Percentiles rank a stretch among this genome's conserved stretches.
Conservation (phyloP, 2,113 vertebrate genomes). For the Ancistrus triradiatus region DNA sequence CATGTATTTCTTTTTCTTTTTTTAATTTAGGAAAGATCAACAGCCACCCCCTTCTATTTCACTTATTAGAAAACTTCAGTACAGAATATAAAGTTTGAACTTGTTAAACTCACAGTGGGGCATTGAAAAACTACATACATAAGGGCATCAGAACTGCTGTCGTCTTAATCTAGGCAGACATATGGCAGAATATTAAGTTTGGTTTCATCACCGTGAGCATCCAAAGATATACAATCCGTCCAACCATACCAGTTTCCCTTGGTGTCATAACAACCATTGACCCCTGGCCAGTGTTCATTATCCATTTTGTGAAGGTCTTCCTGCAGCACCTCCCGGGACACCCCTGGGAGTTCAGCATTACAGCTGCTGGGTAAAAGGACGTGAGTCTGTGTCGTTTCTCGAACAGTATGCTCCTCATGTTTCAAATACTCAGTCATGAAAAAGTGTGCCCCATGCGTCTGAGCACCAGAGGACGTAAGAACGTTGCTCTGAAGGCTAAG, state of each 20-base stretch:
- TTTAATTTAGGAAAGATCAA: slow-evolving; percentile 52
- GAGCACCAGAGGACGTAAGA: slow-evolving; percentile 91
- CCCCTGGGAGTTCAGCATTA: slow-evolving; percentile 77
- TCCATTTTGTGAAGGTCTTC: slow-evolving; percentile 83
- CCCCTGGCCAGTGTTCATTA: slow-evolving; percentile 82
- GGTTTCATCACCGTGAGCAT: slow-evolving; percentile 91
- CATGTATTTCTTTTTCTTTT: slow-evolving; percentile 50
- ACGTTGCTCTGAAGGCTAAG: slow-evolving; percentile 95
- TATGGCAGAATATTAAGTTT: slow-evolving; percentile 98
- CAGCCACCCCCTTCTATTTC: slow-evolving; percentile 62
- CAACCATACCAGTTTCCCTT: slow-evolving; percentile 96
- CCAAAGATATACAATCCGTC: slow-evolving; percentile 97
- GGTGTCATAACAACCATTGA: slow-evolving; percentile 95
- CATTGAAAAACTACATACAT: slow-evolving; percentile 53
- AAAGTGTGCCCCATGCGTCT: slow-evolving; percentile 90
- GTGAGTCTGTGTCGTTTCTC: slow-evolving; percentile 77
- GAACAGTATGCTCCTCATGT: slow-evolving; percentile 86
- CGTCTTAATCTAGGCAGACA: slow-evolving; percentile 92
- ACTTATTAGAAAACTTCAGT: slow-evolving; percentile 61
- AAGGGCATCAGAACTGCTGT: slow-evolving; percentile 63
- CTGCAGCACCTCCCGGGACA: slow-evolving; percentile 75
- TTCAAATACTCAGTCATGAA: slow-evolving; percentile 97
- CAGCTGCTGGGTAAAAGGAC: slow-evolving; percentile 77
- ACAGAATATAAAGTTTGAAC: slow-evolving; percentile 54
- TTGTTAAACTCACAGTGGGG: slow-evolving; percentile 70